Evolutionary conservation across 2,113 vertebrate species (phyloP), one percentile per base, ranked within the genome.

Genomic region (Globicephala melas): DNA sequence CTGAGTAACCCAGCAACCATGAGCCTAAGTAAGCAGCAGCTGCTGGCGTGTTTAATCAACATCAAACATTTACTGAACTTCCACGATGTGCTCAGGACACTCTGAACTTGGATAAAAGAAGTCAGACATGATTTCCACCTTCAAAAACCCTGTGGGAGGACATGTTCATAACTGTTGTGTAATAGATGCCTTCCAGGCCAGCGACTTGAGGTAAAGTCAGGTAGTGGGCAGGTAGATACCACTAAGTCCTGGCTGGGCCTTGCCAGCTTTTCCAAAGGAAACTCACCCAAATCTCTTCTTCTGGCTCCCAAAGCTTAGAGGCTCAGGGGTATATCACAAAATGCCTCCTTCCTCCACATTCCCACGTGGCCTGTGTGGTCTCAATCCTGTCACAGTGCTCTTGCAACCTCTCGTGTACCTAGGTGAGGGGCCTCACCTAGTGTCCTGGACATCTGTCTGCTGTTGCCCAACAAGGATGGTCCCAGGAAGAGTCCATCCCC

Each of bases 331-430:
- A 0, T 44, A 8, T 55, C 47, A 62, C 14, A 50, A 68, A 70
- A 53, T 28, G 33, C 23, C 5, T 36, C 1, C n/a, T 85, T 73
- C 28, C 60, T 89, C 36, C 8, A 5, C 3, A 3, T 62, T 0
- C 13, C 84, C 2, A 3, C 1, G 6, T 65, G 80, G 25, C 12
- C 71, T 38, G 28, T 80, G n/a, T 41, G 70, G 53, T 73, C 70
- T 68, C 28, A 3, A 33, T 23, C 26, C 80, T 26, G 1, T 12
- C 41, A 18, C 13, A 21, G 8, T 31, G 26, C 9, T 38, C 28
- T 5, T 3, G 10, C 1, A 33, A 25, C 15, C 28, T 86, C 36
- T 41, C 6, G 1, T 2, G 6, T 20, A n/a, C n/a, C n/a, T 28
- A 38, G 28, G 23, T 18, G 7, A 47, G 4, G 2, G 7, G 18